Conservation (phyloP, 2,797 vertebrate species). For the Danio kyathit region DNA sequence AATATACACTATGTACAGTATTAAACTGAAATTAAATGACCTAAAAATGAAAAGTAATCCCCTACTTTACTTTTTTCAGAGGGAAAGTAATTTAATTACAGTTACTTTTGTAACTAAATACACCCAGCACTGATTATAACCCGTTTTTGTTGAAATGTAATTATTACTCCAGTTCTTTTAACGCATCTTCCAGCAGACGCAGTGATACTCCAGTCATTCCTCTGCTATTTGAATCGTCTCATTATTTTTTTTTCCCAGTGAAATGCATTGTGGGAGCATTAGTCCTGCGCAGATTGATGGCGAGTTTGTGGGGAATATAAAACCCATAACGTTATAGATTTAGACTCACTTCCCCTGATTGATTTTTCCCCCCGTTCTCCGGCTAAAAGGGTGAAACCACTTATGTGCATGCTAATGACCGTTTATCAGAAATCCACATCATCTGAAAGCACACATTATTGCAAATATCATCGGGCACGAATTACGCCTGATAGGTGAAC, state of each 20-base stretch:
- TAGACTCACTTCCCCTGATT: constrained; percentile 80
- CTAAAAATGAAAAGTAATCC: too few species aligned
- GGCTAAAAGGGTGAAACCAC: constrained; percentile 85
- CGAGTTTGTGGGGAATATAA: constrained; percentile 77
- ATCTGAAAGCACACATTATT: constrained; percentile 83
- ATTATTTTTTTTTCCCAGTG: constrained; percentile 4
- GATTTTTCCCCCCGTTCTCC: constrained; percentile 72
- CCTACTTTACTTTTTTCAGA: too few species aligned
- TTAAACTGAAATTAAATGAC: too few species aligned
- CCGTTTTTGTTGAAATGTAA: background rate
- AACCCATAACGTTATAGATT: constrained; percentile 81
- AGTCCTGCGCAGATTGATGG: constrained; percentile 75
- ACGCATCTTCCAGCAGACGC: constrained; percentile 17
- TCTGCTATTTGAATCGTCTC: constrained; percentile 48
- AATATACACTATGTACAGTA: too few species aligned
- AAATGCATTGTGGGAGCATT: constrained; percentile 68
- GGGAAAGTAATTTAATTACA: too few species aligned
- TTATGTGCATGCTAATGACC: constrained; percentile 85
- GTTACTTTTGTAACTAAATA: too few species aligned
- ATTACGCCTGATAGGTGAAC: constrained; percentile 79
- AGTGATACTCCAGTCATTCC: constrained; percentile 19
- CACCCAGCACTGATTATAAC: too few species aligned
- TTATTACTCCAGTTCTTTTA: background rate
- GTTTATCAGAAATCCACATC: constrained; percentile 79
- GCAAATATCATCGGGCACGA: constrained; percentile 81